Evolutionary conservation across 2,797 vertebrate genomes (phyloP).

Genomic region (Sebastes dallii): DNA sequence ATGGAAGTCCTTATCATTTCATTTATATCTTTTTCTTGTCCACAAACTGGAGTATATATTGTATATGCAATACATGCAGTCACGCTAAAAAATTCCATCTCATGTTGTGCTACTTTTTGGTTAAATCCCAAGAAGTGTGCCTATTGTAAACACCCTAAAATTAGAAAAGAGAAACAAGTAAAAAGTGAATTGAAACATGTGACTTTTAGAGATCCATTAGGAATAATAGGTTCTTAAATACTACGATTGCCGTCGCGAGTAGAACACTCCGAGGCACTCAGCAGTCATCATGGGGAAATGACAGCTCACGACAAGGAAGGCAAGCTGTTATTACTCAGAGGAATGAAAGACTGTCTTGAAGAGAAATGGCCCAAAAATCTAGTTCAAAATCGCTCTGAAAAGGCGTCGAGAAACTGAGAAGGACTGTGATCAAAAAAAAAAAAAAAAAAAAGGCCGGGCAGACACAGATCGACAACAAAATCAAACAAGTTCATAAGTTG

Average conservation of each 20-base stretch:
- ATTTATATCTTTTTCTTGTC: background rate
- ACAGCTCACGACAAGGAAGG: constrained; percentile 55
- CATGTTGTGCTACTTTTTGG: background rate
- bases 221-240: constrained; percentile 58
- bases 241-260: constrained; percentile 20
- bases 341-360: constrained; percentile 37
- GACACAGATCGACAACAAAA: constrained; percentile 33
- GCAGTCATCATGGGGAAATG: constrained; percentile 55
- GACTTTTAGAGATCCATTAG: constrained; percentile 60
- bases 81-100: background rate
- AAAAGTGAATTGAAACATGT: constrained; percentile 4
- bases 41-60: background rate
- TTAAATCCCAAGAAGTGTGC: background rate
- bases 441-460: background rate
- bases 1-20: constrained; percentile 2
- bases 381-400: constrained; percentile 22
- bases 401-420: constrained; percentile 7
- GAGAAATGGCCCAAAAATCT: constrained; percentile 21
- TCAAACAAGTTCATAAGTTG: constrained; percentile 47
- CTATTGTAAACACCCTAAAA: constrained; percentile 1
- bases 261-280: constrained; percentile 55
- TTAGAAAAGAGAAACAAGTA: background rate
- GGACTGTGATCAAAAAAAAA: constrained; percentile 11
- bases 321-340: constrained; percentile 61
- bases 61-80: background rate